A percentile compares a stretch with the other conserved stretches of the same genome.
phyloP scores from a whole-genome alignment of 2,113 vertebrate genomes.

The Rana temporaria region DNA sequence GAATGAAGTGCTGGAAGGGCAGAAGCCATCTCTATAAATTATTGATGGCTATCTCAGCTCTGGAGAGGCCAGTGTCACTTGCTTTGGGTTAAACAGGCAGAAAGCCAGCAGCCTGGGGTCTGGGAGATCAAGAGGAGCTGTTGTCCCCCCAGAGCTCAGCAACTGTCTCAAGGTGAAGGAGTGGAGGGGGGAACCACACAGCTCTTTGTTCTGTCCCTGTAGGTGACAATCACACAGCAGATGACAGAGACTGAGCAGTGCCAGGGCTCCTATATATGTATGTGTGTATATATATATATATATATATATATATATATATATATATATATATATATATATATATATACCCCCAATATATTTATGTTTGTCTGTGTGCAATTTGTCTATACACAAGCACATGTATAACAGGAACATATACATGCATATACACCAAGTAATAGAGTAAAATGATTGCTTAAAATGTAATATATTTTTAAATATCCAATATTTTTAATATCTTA shows the following conservation, averaged over 20 bases:
- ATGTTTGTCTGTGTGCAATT: too few relatives aligned
- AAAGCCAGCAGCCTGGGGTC: slow-evolving; percentile 42
- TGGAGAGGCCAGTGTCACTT: slow-evolving; percentile 65
- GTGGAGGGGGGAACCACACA: background rate
- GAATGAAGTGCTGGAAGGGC: slow-evolving; percentile 69
- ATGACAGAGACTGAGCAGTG: too few relatives aligned
- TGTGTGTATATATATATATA: background rate
- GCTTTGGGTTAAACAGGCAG: slow-evolving; percentile 73
- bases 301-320: too few relatives aligned
- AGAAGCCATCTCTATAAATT: slow-evolving; percentile 76
- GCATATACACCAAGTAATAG: too few relatives aligned
- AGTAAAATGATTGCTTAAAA: too few relatives aligned
- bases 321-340: too few relatives aligned
- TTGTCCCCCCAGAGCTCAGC: background rate
- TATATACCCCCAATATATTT: too few relatives aligned
- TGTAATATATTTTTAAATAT: too few relatives aligned
- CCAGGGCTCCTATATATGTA: too few relatives aligned
- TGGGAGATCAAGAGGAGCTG: slow-evolving; percentile 42
- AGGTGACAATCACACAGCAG: background rate
- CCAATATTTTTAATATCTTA: too few relatives aligned
- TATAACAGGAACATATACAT: too few relatives aligned
- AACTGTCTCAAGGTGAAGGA: background rate
- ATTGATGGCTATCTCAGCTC: slow-evolving; percentile 78
- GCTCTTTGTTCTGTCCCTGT: slow-evolving; percentile 28
- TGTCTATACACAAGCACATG: too few relatives aligned